Percentiles rank a stretch among this genome's conserved stretches.
phyloP scores from a whole-genome alignment of 1,140 invertebrate species.

The Drosophila bocki region DNA sequence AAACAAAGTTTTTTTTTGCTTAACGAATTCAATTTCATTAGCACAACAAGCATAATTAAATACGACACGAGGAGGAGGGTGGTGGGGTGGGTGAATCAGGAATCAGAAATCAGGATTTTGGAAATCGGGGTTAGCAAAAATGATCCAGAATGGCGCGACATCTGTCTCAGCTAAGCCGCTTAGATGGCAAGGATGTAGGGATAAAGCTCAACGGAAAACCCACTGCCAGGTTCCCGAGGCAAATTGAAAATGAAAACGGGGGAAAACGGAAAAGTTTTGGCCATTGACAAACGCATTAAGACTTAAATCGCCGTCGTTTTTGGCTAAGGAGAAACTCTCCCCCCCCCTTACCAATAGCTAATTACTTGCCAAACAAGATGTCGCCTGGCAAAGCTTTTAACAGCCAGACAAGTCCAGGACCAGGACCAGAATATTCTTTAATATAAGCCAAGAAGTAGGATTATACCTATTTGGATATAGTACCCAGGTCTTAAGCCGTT shows the following conservation, averaged over 20 bases:
- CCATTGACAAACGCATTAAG: slow-evolving; percentile 49
- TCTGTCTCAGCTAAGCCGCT: slow-evolving; percentile 40
- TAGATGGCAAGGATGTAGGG: slow-evolving; percentile 4
- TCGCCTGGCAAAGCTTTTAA: slow-evolving; percentile 5
- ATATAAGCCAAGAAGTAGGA: background rate
- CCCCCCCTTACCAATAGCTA: slow-evolving; percentile 9
- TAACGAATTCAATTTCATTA: slow-evolving; percentile 49
- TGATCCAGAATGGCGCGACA: slow-evolving; percentile 8
- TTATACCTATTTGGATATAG: background rate
- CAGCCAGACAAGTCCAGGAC: background rate
- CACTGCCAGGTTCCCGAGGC: background rate
- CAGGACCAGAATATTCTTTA: no score
- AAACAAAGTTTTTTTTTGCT: slow-evolving; percentile 29
- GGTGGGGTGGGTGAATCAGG: background rate
- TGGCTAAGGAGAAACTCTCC: background rate
- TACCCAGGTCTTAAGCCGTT: background rate
- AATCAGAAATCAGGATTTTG: background rate
- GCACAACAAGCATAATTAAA: slow-evolving; percentile 49
- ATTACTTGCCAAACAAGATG: slow-evolving; percentile 42
- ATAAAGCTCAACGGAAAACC: background rate
- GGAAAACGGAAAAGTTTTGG: slow-evolving; percentile 34
- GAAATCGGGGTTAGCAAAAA: background rate
- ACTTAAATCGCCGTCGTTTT: slow-evolving; percentile 41
- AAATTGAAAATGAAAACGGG: slow-evolving; percentile 29
- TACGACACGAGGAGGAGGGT: background rate